A percentile compares a stretch with the other conserved stretches of the same genome.
Evolutionary conservation across 2,113 vertebrate genomes (phyloP).

Genomic region (Smithornis capensis): DNA sequence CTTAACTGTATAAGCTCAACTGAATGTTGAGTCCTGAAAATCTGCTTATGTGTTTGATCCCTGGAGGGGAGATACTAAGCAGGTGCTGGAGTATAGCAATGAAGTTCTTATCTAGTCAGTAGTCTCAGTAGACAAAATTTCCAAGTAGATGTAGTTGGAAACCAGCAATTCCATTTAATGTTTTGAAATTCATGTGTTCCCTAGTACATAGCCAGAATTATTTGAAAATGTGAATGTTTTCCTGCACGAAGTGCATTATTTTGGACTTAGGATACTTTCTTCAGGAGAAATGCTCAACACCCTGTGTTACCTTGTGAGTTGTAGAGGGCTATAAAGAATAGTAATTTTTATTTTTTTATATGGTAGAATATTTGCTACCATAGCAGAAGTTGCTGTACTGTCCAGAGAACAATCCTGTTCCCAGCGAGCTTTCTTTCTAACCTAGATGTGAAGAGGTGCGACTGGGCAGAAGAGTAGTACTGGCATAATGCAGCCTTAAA

Average conservation of each 20-base stretch:
- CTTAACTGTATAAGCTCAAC: background rate
- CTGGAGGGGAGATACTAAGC: background rate
- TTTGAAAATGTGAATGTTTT: background rate
- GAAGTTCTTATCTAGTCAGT: background rate
- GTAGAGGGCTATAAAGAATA: background rate
- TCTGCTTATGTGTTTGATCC: background rate
- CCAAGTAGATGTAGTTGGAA: background rate
- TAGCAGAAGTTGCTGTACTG: background rate
- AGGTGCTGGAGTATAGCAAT: background rate
- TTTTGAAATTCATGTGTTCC: background rate
- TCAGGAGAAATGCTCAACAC: background rate
- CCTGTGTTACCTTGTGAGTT: background rate
- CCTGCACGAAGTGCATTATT: background rate
- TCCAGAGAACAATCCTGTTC: background rate
- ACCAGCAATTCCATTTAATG: background rate
- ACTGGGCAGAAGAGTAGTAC: background rate
- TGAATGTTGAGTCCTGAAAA: background rate
- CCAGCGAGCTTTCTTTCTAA: background rate
- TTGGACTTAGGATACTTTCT: background rate
- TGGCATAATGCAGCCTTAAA: background rate
- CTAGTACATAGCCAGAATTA: background rate
- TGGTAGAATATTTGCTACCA: background rate
- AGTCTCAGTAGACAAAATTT: background rate
- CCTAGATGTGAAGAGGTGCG: background rate
- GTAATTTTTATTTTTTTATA: background rate